Percentiles rank a stretch among this genome's conserved stretches.
These are phyloP conservation scores for Elgaria multicarinata DNA, from an alignment of 2,113 vertebrate species.

Conservation along the genomic window DNA sequence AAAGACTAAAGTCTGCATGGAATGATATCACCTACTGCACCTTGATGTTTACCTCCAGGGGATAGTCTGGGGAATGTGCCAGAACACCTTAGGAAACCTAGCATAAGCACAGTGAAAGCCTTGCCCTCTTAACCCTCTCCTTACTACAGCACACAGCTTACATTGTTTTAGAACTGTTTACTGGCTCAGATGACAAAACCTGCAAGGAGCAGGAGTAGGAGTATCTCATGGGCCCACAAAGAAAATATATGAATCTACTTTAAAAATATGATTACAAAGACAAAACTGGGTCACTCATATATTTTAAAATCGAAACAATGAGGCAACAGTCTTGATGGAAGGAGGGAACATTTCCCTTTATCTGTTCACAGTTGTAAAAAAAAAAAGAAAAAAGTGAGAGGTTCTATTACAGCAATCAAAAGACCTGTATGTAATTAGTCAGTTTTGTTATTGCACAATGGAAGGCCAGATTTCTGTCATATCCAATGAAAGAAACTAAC, in stretches of 20 bases:
- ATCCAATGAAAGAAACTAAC: neutral
- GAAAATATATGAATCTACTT: conserved; percentile 9
- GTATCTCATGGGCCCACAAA: neutral
- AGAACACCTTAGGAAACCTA: conserved; percentile 54
- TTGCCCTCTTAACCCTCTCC: conserved; percentile 71
- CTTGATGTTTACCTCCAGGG: conserved; percentile 78
- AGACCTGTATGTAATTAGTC: neutral
- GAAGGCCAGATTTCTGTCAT: conserved; percentile 2
- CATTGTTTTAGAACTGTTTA: conserved; percentile 39
- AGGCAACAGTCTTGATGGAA: conserved; percentile 16
- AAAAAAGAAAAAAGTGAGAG: neutral
- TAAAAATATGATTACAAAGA: neutral
- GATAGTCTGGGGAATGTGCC: conserved; percentile 70
- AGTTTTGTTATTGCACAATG: neutral
- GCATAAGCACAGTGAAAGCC: conserved; percentile 49
- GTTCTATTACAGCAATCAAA: conserved; percentile 12
- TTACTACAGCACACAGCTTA: conserved; percentile 24
- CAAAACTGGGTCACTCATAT: conserved; percentile 5
- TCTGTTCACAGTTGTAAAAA: neutral
- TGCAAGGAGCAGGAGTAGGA: neutral
- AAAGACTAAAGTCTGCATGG: conserved; percentile 67
- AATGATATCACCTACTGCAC: conserved; percentile 77
- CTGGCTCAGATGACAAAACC: neutral
- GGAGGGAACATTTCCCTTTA: conserved; percentile 45
- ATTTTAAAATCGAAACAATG: conserved; percentile 36